These are phyloP conservation scores for Entomobrya multifasciata DNA, from an alignment of 2,888 invertebrate genomes.

Conservation along the genomic window DNA sequence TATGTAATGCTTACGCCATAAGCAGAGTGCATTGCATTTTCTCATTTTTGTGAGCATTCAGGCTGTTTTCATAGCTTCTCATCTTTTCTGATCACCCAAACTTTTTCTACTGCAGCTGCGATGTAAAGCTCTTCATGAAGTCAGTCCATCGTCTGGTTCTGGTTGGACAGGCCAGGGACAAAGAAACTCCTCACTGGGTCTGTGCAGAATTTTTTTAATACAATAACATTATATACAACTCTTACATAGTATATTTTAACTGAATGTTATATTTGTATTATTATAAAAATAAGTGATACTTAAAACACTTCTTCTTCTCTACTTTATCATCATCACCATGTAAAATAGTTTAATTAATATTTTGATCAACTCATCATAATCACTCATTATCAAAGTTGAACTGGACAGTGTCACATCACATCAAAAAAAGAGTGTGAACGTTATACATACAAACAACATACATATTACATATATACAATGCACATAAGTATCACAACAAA, in stretches of 20 bases:
- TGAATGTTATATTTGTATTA: background rate
- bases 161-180: conserved; percentile 75
- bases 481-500: too few relatives aligned
- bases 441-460: background rate
- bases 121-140: conserved; percentile 71
- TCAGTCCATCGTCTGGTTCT: conserved; percentile 75
- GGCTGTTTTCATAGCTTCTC: too few relatives aligned
- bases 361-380: too few relatives aligned
- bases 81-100: too few relatives aligned
- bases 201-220: conserved; percentile 41
- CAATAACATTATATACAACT: conserved; percentile 6
- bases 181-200: conserved; percentile 69
- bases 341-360: conserved; percentile 13
- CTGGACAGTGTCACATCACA: conserved; percentile 45
- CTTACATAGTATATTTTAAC: conserved; percentile 19
- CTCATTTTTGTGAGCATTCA: too few relatives aligned
- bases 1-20: too few relatives aligned
- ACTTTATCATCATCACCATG: conserved; percentile 39
- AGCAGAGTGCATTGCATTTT: too few relatives aligned
- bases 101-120: conserved; percentile 71
- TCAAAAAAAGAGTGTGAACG: background rate
- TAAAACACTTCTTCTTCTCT: background rate
- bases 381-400: conserved; percentile 40
- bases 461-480: too few relatives aligned
- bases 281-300: background rate